phyloP scores from a whole-genome alignment of 2,888 invertebrate species.

The Helleia helle region DNA sequence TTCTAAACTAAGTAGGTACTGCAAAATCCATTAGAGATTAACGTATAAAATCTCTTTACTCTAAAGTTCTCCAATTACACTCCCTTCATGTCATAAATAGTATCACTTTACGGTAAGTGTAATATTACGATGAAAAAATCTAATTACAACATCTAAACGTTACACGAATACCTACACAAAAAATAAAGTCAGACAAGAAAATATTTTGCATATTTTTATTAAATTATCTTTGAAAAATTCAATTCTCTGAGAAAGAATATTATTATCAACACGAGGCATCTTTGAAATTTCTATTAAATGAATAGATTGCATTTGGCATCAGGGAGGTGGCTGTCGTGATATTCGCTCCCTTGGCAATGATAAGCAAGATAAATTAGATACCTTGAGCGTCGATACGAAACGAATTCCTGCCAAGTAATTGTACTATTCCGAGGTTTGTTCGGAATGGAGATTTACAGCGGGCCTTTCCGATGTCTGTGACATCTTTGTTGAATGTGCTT shows the following conservation, averaged over 20 bases:
- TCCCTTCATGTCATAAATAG: too few relatives aligned
- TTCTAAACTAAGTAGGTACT: too few relatives aligned
- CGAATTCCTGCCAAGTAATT: conserved; percentile 14
- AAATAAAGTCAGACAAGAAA: too few relatives aligned
- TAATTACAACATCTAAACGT: too few relatives aligned
- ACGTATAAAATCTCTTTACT: too few relatives aligned
- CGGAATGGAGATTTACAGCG: conserved; percentile 14
- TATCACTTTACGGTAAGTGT: too few relatives aligned
- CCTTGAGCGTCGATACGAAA: conserved; percentile 14
- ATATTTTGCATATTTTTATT: not conserved
- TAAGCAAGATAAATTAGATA: conserved; percentile 12
- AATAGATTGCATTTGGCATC: conserved; percentile 10
- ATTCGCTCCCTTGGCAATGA: conserved; percentile 10
- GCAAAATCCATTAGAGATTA: too few relatives aligned
- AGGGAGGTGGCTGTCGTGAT: conserved; percentile 4
- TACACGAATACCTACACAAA: too few relatives aligned
- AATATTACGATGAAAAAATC: too few relatives aligned
- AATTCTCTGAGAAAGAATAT: conserved; percentile 4
- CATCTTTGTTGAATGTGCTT: too few relatives aligned
- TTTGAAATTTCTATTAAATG: conserved; percentile 13
- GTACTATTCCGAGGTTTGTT: conserved; percentile 11
- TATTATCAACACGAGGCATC: conserved; percentile 9
- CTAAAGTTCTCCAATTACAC: too few relatives aligned
- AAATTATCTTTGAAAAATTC: not conserved
- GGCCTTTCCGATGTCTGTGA: conserved; percentile 4